Base-by-base conservation (phyloP, 2,888 invertebrate genomes). In the Cactoblastis cactorum region DNA sequence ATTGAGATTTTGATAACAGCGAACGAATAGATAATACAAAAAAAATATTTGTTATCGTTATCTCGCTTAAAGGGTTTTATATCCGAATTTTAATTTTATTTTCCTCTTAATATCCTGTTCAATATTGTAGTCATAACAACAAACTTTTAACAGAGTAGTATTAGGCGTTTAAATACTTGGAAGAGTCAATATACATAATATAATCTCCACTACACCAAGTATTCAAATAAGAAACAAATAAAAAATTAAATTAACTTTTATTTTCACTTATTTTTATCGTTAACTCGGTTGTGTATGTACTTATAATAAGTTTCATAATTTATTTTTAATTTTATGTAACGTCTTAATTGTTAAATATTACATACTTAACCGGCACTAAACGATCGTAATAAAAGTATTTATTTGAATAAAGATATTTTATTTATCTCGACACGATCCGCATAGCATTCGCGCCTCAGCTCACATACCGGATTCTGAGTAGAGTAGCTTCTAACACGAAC, bases 241-340 rank as follows among this genome's bases (percentile, higher is more conserved):
- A 59, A 64, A 59, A 57, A 63, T 66, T 60, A 66, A 63, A 67
- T 65, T 62, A 64, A 73, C 74, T 77, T 64, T 63, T 63, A 71
- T 74, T 72, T 68, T 61, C 64, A 69, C 67, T 71, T 78, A 71
- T 68, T 75, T 73, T 65, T 77, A 80, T 75, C 69, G 67, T 79
- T 81, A 75, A 79, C 80, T 86, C 83, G 87, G 86, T 89, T 89
- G 85, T 88, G 89, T 90, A 83, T 88, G 88, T 92, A 91, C 91
- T 91, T 91, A 91, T 90, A 69, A 70, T 83, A 83, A 80, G 77
- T 79, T 80, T 78, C 72, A 65, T 73, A 67, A 77, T 78, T 81
- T 76, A 71, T 80, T 74, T 71, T 77, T 66, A 71, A 68, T 87
- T 77, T 56, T 86, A 83, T 90, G 88, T 91, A 89, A 90, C 82